A percentile compares a stretch with the other conserved stretches of the same genome.
Evolutionary conservation across 2,113 vertebrate genomes (phyloP).

Genomic region (Scartelaos histophorus): DNA sequence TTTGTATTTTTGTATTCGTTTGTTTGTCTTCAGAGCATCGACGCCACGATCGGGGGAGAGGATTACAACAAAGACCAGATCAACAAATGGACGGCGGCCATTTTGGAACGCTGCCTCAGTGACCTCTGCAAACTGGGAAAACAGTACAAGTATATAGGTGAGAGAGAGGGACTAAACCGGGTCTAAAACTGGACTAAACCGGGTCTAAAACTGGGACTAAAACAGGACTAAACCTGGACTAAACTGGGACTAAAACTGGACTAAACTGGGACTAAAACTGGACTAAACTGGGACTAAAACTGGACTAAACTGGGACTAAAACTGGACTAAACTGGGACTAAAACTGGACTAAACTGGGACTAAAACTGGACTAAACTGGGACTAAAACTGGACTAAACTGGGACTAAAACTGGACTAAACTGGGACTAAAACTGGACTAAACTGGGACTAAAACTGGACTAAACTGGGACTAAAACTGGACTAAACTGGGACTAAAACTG

Average conservation of each 20-base stretch:
- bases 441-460: no score
- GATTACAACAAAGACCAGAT: conserved; percentile 90
- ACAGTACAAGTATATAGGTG: conserved; percentile 92
- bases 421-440: no score
- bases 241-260: no score
- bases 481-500: no score
- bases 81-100: conserved; percentile 94
- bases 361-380: no score
- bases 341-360: not conserved
- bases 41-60: conserved; percentile 83
- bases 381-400: no score
- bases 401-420: no score
- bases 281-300: not conserved
- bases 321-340: not conserved
- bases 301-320: no score
- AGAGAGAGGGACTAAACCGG: not conserved
- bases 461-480: no score
- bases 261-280: not conserved
- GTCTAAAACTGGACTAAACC: not conserved
- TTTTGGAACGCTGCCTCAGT: conserved; percentile 92
- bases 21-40: conserved; percentile 82
- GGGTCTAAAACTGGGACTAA: not conserved
- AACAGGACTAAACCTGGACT: not conserved
- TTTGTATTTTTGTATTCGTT: conserved; percentile 29
- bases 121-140: conserved; percentile 90